phyloP scores from a whole-genome alignment of 2,113 vertebrate genomes.

The Cervus canadensis region DNA sequence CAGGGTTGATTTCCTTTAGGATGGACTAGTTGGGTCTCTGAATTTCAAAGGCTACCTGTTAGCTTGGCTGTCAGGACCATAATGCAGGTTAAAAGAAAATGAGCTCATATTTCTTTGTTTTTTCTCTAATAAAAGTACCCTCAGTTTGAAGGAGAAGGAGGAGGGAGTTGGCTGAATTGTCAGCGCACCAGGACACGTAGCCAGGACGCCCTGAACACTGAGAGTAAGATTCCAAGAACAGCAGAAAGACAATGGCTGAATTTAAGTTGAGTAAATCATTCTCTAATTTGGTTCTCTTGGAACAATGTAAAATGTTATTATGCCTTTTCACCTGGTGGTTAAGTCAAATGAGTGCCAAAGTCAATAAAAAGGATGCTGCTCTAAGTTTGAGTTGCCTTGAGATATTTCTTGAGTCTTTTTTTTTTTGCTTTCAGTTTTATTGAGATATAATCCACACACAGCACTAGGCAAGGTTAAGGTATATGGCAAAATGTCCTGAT shows the following conservation, averaged over 20 bases:
- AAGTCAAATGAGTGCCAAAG: background rate
- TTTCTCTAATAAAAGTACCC: background rate
- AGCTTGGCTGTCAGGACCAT: background rate
- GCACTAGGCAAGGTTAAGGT: background rate
- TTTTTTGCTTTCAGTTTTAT: background rate
- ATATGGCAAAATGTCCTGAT: background rate
- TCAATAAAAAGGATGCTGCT: background rate
- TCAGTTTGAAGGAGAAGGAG: background rate
- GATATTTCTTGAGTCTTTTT: background rate
- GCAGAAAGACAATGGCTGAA: background rate
- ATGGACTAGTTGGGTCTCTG: background rate
- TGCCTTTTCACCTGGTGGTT: background rate
- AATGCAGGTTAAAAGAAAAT: background rate
- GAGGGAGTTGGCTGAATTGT: background rate
- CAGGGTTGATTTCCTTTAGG: background rate
- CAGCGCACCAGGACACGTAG: too few relatives aligned
- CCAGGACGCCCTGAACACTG: rapidly evolving
- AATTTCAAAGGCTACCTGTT: background rate
- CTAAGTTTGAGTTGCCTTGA: background rate
- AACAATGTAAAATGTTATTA: background rate
- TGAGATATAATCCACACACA: background rate
- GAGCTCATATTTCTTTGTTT: background rate
- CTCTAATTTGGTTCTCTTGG: background rate
- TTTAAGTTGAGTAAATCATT: background rate
- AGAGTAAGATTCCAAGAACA: background rate